Evolutionary conservation across 2,888 invertebrate genomes (phyloP).

Genomic region (Crocallis elinguaria): DNA sequence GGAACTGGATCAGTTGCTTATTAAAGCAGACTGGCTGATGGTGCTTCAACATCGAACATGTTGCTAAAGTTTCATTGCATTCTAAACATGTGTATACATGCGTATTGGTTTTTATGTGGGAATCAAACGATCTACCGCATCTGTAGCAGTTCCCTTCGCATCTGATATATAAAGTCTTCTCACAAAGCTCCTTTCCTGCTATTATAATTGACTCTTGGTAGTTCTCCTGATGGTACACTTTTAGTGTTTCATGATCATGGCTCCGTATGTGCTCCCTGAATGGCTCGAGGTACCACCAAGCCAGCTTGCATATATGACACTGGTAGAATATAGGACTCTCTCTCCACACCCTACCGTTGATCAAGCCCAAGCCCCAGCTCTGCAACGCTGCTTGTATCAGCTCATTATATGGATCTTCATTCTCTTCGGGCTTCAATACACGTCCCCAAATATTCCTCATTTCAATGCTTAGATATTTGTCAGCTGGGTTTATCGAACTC

Average conservation of each 20-base stretch:
- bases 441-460: conserved; percentile 44
- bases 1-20: neutral
- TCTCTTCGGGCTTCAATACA: neutral
- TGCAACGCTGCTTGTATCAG: conserved; percentile 39
- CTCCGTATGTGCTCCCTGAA: conserved; percentile 50
- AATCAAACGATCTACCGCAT: conserved; percentile 43
- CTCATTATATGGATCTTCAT: neutral
- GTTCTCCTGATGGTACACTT: conserved; percentile 28
- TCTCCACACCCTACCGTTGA: conserved; percentile 1
- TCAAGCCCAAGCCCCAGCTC: conserved; percentile 43
- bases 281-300: conserved; percentile 56
- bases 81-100: conserved; percentile 35
- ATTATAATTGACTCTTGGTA: conserved; percentile 45
- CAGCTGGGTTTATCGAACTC: conserved; percentile 32
- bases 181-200: conserved; percentile 10
- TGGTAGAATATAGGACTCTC: conserved; percentile 55
- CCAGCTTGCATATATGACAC: conserved; percentile 54
- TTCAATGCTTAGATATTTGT: conserved; percentile 41
- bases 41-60: conserved; percentile 30
- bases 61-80: conserved; percentile 36
- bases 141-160: conserved; percentile 46
- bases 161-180: neutral
- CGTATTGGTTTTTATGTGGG: neutral
- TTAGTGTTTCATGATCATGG: conserved; percentile 5
- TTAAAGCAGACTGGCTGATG: conserved; percentile 16